Evolutionary conservation across 2,888 invertebrate species (phyloP).

Genomic region (Protula sp.): DNA sequence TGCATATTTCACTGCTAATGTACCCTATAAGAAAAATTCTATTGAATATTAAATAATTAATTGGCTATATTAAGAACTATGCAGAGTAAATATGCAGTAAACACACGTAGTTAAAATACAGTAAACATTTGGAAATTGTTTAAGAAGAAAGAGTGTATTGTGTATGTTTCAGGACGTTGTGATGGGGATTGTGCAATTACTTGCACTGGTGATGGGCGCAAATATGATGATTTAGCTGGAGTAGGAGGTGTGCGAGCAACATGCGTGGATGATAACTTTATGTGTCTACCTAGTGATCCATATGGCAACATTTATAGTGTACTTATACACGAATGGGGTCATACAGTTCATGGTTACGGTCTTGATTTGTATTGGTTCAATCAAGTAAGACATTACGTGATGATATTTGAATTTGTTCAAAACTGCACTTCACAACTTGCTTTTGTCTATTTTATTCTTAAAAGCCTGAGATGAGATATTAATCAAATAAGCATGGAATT

Average conservation of each 20-base stretch:
- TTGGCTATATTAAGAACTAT: no score
- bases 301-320: slow-evolving; percentile 12
- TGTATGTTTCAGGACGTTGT: slow-evolving; percentile 24
- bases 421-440: no score
- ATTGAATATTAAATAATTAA: no score
- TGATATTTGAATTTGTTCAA: no score
- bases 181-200: slow-evolving; percentile 27
- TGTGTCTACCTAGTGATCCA: slow-evolving; percentile 15
- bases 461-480: no score
- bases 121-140: neutral
- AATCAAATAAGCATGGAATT: no score
- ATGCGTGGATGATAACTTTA: slow-evolving; percentile 19
- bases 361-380: neutral
- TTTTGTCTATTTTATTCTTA: no score
- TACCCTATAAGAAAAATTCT: no score
- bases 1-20: no score
- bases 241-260: slow-evolving; percentile 15
- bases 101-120: no score
- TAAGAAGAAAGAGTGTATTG: no score
- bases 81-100: no score
- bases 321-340: slow-evolving; percentile 21
- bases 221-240: slow-evolving; percentile 17
- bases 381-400: neutral
- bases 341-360: slow-evolving; percentile 20
- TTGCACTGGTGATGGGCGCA: slow-evolving; percentile 26